Base-by-base conservation (phyloP, 2,113 vertebrate species). In the Pagrus major region DNA sequence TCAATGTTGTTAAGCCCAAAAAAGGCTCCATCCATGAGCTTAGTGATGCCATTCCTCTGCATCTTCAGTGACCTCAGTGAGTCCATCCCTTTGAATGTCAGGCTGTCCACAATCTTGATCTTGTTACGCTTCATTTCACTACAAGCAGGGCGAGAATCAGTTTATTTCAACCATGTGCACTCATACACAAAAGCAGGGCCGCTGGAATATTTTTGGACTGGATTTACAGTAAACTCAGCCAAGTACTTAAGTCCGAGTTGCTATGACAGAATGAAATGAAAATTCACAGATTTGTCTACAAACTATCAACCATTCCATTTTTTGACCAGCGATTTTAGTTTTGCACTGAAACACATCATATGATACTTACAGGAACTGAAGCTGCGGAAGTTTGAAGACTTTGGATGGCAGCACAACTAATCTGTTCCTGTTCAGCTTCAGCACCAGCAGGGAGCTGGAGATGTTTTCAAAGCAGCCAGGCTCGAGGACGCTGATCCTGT, bases 61-160 rank as follows among this genome's bases (percentile, higher is more conserved):
- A 99, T 95, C 93, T 98, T 99, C 89, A 99, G 93, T 25, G 96
- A 97, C 83, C 95, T 97, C 79, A 99, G 92, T 20, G 96, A 96
- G 20, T 99, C 97, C 91, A 99, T 94, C 5, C 97, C 98, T 93
- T 99, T 98, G 92, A 99, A 99, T 3, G 97, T 99, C 42, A 99
- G 95, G 42, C 98, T 97, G 89, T 99, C 98, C 80, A 99, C 96
- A 64, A 94, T 92, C 91, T 97, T 97, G 92, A 99, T 98, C 80
- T 96, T 95, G 92, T 99, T 99, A 56, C 98, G 96, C 90, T 97
- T 99, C 90, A 99, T 93, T 87, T 99, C 98, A 91, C 97, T 99
- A 81, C 35, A 93, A 78, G 5, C 85, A 60, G 27, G 86, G 15
- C 2, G 21, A 39, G 5, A 23, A 68, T 41, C 1, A 27, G 61